A percentile compares a stretch with the other conserved stretches of the same genome.
phyloP scores from a whole-genome alignment of 2,797 vertebrate genomes.

The Scyliorhinus canicula region DNA sequence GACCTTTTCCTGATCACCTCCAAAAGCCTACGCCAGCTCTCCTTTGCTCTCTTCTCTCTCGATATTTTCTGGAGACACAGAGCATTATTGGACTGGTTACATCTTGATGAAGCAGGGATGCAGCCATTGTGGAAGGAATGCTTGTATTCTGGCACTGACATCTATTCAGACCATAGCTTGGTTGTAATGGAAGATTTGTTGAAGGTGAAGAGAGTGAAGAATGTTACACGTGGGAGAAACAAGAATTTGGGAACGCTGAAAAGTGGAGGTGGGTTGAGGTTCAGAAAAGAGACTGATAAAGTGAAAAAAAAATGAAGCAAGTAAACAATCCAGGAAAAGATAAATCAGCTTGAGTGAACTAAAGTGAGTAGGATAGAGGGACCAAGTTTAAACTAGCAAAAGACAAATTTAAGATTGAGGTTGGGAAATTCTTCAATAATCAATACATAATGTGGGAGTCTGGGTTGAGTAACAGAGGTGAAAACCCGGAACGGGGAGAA shows the following conservation, averaged over 20 bases:
- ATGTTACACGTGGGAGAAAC: not conserved
- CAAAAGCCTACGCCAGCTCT: not conserved
- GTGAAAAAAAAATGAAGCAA: not conserved
- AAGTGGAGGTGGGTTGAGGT: not conserved
- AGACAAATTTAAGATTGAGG: not conserved
- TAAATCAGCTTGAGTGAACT: not conserved
- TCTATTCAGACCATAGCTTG: not conserved
- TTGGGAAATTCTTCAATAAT: not conserved
- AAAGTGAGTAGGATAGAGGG: not conserved
- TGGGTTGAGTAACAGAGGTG: not conserved
- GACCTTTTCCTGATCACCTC: not conserved
- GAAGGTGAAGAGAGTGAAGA: not conserved
- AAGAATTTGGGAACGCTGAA: not conserved
- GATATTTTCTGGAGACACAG: not conserved
- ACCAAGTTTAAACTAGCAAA: not conserved
- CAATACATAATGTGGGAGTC: not conserved
- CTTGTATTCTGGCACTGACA: not conserved
- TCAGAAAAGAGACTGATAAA: not conserved
- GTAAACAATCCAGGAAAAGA: not conserved
- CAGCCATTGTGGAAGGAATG: not conserved
- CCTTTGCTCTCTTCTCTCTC: not conserved
- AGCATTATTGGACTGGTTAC: not conserved
- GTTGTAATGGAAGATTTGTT: not conserved
- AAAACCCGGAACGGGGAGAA: not conserved
- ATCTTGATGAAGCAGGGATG: not conserved